Base-by-base conservation (phyloP, 2,888 invertebrate genomes). In the Phymatocera aterrima region DNA sequence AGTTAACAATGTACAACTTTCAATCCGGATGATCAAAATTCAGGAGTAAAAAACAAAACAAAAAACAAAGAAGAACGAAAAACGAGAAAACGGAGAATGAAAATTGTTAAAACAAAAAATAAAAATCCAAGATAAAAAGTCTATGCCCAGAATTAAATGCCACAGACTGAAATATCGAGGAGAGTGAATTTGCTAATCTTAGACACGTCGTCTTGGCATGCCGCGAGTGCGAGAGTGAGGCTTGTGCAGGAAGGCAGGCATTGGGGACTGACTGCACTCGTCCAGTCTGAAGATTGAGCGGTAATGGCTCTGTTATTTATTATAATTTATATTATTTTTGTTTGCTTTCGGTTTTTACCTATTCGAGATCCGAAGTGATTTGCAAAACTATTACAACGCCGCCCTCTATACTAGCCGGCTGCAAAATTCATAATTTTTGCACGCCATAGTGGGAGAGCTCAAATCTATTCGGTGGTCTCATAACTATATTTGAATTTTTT, bases 141-240 rank as follows among this genome's bases (percentile, higher is more conserved):
- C 6, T 31, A 37, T 34, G 12, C 37, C 8, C 18, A 34, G 61
- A 64, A 64, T 64, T 24, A 10, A 64, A 34, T 64, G 37, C 34
- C 18, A 64, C n/a, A n/a, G n/a, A 24, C 34, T 10, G 37, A 64
- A 64, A 64, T 37, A 64, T 34, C 61, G 24, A 18, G 34, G n/a
- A n/a, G 61, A 68, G 28, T 68, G 46, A 68, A 68, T 43, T 68
- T 28, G 68, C 68, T 68, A 46, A 68, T 68, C 68, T 68, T 68
- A 64, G 64, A 64, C 34, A 34, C 37, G 34, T 61, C 61, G 24
- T 24, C 40, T n/a, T n/a, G 28, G 24, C 43, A 28, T 43, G 40
- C 65, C 24, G 24, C 24, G 24, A 43, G 54, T 46, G 8, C 46
- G 57, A n/a, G n/a, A n/a, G n/a, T 46, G 24, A 21, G 5, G 24